Evolutionary conservation across 2,113 vertebrate species (phyloP), one percentile per base, ranked within the genome.

Genomic region (Ursus arctos): DNA sequence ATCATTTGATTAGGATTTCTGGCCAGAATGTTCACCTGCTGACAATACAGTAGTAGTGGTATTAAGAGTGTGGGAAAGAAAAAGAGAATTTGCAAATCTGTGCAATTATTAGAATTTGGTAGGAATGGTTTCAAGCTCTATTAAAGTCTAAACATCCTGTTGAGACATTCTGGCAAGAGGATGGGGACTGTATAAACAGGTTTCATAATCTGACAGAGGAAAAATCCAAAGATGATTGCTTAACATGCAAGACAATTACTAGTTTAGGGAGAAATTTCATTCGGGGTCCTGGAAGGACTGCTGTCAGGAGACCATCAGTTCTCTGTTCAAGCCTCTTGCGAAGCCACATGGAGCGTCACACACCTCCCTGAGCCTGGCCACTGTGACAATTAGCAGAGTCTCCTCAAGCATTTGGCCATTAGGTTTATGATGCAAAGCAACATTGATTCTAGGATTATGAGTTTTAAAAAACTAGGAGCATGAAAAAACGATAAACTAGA

Each of bases 351-450:
- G 33, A 59, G 51, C 33, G 33, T 43, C 33, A 2, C 26, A 36
- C 12, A 14, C 19, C 95, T 72, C 92, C 61, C 77, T 33, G 16
- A 71, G n/a, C 49, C 57, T 53, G 72, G 53, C 26, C 36, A 71
- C 36, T 43, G 93, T 47, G 67, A 89, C n/a, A 88, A 92, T 88
- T 69, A 94, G 80, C n/a, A 16, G 47, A 84, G 21, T 31, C 53
- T 57, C 81, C 43, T 97, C 94, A 93, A 93, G 84, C 92, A 93
- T 94, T 88, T 85, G 53, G n/a, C 84, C 81, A 91, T 97, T 96
- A 98, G 59, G 92, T 97, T 97, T 98, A 97, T 93, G 95, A 94
- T 61, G 94, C 92, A 96, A 95, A 97, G 81, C 95, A 95, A 82
- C 94, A 94, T 1, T 82, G 92, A 96, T 83, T 97, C 88, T 80